Conservation (phyloP, 2,113 vertebrate species). For the Bothrops jararaca region DNA sequence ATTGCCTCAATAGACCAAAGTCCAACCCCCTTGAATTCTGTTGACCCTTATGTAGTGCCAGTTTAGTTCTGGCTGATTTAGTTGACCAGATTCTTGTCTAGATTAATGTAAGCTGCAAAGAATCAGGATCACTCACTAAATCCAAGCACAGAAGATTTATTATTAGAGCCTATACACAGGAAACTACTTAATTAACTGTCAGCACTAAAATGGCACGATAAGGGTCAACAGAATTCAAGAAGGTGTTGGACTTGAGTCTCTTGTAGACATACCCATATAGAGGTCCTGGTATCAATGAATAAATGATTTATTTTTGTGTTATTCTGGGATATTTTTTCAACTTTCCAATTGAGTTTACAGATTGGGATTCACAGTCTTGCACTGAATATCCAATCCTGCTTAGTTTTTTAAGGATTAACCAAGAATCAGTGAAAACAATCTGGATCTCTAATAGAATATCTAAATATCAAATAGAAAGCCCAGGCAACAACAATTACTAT, state of each 20-base stretch:
- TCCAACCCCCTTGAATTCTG: background rate
- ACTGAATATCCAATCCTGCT: background rate
- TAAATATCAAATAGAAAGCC: background rate
- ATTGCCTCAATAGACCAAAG: background rate
- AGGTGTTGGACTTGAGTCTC: background rate
- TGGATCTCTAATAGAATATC: background rate
- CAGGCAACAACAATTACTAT: background rate
- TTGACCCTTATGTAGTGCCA: background rate
- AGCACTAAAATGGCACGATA: background rate
- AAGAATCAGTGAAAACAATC: background rate
- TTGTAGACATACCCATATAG: background rate
- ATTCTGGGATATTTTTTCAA: background rate
- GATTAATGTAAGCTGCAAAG: background rate
- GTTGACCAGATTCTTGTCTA: background rate
- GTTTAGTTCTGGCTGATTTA: background rate
- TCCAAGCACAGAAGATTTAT: background rate
- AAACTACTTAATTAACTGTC: background rate
- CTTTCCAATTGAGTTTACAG: background rate
- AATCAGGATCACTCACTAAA: background rate
- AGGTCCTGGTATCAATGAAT: background rate
- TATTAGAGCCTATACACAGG: background rate
- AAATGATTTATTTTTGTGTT: background rate
- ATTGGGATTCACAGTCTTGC: background rate
- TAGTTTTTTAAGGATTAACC: background rate
- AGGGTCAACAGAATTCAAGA: background rate